These are phyloP conservation scores for Sarcophaga carnaria DNA, from an alignment of 2,888 invertebrate genomes.

Conservation along the genomic window DNA sequence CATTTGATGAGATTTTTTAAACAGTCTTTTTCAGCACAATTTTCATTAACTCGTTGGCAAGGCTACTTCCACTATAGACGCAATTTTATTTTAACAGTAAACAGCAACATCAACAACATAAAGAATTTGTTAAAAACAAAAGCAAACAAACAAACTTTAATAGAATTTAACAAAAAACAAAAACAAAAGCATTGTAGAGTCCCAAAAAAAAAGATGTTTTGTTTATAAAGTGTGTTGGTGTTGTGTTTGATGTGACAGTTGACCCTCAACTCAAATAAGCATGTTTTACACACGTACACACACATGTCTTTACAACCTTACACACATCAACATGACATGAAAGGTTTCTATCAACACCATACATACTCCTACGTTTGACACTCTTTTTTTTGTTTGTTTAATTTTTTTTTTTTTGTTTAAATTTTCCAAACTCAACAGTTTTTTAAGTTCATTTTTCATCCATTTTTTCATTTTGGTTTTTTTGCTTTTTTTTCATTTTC, in stretches of 20 bases:
- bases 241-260: conserved; percentile 44
- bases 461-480: not conserved
- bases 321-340: not conserved
- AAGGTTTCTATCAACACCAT: conserved; percentile 33
- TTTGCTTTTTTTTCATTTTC: conserved; percentile 1
- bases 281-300: not conserved
- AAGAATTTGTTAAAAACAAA: too few species aligned
- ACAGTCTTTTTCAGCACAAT: not conserved
- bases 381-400: not conserved
- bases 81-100: not conserved
- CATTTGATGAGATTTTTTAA: not conserved
- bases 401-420: not conserved
- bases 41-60: not conserved
- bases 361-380: not conserved
- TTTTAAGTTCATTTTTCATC: not conserved
- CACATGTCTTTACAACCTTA: not conserved
- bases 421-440: conserved; percentile 24
- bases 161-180: conserved; percentile 21
- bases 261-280: conserved; percentile 42
- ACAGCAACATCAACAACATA: too few species aligned
- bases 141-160: conserved; percentile 23
- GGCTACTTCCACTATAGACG: not conserved
- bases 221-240: conserved; percentile 15
- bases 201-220: not conserved
- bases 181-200: conserved; percentile 16